Evolutionary conservation across 2,888 invertebrate genomes (phyloP), one percentile per base, ranked within the genome.

Genomic region (Acrocera orbiculus): DNA sequence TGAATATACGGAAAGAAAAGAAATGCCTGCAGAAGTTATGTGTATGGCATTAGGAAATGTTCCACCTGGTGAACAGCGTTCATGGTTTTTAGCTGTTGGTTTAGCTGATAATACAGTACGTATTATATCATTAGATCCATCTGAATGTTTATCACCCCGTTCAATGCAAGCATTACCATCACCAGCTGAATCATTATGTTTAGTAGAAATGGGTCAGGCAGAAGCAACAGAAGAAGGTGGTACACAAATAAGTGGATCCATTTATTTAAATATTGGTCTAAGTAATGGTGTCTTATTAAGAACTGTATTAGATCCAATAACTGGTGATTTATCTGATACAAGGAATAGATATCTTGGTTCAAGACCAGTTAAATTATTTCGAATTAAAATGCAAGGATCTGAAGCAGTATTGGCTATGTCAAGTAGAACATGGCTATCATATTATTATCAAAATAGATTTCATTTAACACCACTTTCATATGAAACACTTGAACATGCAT

Each of bases 381-480:
- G 90, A 52, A 93, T 98, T 36, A 70, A 75, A 41, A 93, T 96
- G 73, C 96, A 98, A 53, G 87, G 86, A 10, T 78, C 85, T 8
- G 93, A 98, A 59, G 92, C 96, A 2, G 95, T 98, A 0, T 62
- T 98, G 20, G 98, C 98, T 1, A 92, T 96, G 71, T 96, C 95
- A 1, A 93, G 92, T 44, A 70, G 98, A 44, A 89, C 93, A 0
- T 98, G 98, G 98, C 66, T 98, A 16, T 92, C 93, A 50, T 99
- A 98, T 55, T 90, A 90, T 50, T 93, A 96, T 58, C 98, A 99
- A 59, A 95, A 89, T 61, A 70, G 86, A 33, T 90, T 90, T 51
- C 93, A 95, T 58, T 64, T 96, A 29, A 95, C 95, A 0, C 95
- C 95, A 0, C 61, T 95, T 1, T 93, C 93, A 0, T 98, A 98